Percentiles rank a stretch among this genome's conserved stretches.
Evolutionary conservation across 2,797 vertebrate species (phyloP).

Genomic region (Protosalanx chinensis): DNA sequence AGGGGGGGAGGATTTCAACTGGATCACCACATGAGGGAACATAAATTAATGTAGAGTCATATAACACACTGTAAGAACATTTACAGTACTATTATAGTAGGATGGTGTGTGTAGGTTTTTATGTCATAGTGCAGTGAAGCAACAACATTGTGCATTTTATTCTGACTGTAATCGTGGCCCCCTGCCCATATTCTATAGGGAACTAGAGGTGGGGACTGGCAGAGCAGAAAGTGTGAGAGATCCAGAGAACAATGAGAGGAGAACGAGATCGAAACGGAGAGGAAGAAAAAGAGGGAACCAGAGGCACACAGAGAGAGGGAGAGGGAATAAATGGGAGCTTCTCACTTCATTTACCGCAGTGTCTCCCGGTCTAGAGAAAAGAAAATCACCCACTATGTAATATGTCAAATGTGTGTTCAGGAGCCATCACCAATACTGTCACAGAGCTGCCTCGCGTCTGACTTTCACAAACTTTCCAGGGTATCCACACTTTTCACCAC

Average conservation of each 20-base stretch:
- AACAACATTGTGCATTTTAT: neutral
- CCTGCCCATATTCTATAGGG: slow-evolving; percentile 10
- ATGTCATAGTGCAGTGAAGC: too few species aligned
- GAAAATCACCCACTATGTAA: slow-evolving; percentile 49
- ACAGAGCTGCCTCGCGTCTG: slow-evolving; percentile 27
- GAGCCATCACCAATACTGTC: slow-evolving; percentile 42
- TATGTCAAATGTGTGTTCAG: slow-evolving; percentile 53
- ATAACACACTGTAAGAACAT: too few species aligned
- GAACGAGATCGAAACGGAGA: slow-evolving; percentile 19
- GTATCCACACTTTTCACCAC: slow-evolving; percentile 29
- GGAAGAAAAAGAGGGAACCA: neutral
- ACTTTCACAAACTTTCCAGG: slow-evolving; percentile 50
- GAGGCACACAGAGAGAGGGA: slow-evolving; percentile 18
- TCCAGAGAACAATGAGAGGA: slow-evolving; percentile 4
- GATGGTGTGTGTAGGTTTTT: too few species aligned
- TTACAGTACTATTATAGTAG: too few species aligned
- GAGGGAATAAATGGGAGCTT: slow-evolving; percentile 57
- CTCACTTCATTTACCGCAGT: slow-evolving; percentile 58
- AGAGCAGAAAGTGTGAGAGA: slow-evolving; percentile 37
- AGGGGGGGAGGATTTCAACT: neutral
- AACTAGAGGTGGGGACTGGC: slow-evolving; percentile 28
- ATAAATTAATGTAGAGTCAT: neutral
- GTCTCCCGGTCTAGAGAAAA: slow-evolving; percentile 51
- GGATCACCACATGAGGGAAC: neutral
- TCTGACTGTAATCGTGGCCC: neutral